These are phyloP conservation scores for Anorthoa munda DNA, from an alignment of 2,888 invertebrate genomes.

Conservation along the genomic window DNA sequence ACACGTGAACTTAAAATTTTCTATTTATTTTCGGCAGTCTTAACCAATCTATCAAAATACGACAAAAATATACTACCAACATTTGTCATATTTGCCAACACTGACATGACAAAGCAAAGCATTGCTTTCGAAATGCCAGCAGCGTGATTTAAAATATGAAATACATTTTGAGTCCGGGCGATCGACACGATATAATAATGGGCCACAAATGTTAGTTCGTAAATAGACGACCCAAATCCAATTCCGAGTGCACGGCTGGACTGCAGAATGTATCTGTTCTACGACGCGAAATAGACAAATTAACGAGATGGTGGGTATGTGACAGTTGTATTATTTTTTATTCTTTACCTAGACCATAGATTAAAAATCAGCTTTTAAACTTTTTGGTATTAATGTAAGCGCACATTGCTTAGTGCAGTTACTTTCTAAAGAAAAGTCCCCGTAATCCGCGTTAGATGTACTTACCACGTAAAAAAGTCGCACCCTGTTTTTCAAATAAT, in stretches of 20 bases:
- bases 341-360: background rate
- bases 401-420: too few relatives aligned
- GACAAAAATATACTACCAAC: conserved; percentile 9
- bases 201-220: conserved; percentile 65
- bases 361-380: background rate
- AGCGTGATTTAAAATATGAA: conserved; percentile 53
- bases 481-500: background rate
- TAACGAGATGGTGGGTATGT: background rate
- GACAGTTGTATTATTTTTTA: background rate
- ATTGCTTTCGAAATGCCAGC: conserved; percentile 35
- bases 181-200: conserved; percentile 67
- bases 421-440: background rate
- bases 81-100: conserved; percentile 29
- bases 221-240: conserved; percentile 69
- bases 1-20: background rate
- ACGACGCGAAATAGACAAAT: conserved; percentile 50
- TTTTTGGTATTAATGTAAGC: background rate
- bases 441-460: too few relatives aligned
- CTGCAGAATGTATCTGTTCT: conserved; percentile 62
- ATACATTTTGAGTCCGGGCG: conserved; percentile 38
- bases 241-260: conserved; percentile 62
- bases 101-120: conserved; percentile 30
- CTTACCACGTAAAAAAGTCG: background rate
- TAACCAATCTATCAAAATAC: conserved; percentile 2
- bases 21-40: background rate